phyloP scores from a whole-genome alignment of 2,888 invertebrate genomes.

The Stenichneumon culpator region DNA sequence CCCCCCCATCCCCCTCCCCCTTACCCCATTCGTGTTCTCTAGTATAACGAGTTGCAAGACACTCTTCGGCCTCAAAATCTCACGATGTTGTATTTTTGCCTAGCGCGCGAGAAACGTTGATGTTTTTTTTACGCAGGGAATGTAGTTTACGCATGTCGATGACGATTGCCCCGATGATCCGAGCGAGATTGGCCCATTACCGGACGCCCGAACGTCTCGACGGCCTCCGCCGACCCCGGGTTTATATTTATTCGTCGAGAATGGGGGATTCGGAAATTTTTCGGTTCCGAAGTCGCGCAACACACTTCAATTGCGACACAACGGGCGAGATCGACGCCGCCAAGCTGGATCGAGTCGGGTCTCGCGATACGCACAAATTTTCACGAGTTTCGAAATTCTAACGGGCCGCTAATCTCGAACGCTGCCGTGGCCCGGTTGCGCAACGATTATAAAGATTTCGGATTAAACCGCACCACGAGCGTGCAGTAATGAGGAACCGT shows the following conservation, averaged over 20 bases:
- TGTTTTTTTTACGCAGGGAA: background rate
- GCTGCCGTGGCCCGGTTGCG: background rate
- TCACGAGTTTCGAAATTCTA: conserved; percentile 19
- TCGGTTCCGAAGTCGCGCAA: background rate
- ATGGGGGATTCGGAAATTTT: background rate
- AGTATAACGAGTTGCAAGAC: conserved; percentile 53
- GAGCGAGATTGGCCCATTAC: background rate
- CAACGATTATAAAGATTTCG: conserved; percentile 36
- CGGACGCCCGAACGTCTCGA: background rate
- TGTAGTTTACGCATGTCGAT: background rate
- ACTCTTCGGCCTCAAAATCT: conserved; percentile 12
- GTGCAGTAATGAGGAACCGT: conserved; percentile 10
- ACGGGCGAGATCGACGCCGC: background rate
- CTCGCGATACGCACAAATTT: conserved; percentile 14
- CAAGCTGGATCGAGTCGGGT: conserved; percentile 2
- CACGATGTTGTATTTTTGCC: conserved; percentile 32
- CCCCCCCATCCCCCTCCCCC: background rate
- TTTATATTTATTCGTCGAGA: conserved; percentile 28
- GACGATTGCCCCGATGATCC: background rate
- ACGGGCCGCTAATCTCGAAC: background rate
- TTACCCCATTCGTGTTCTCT: background rate
- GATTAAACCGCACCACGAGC: background rate
- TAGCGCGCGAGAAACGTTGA: background rate
- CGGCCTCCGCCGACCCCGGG: background rate
- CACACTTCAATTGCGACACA: background rate